phyloP scores from a whole-genome alignment of 2,797 vertebrate genomes.

The Aythya fuligula region DNA sequence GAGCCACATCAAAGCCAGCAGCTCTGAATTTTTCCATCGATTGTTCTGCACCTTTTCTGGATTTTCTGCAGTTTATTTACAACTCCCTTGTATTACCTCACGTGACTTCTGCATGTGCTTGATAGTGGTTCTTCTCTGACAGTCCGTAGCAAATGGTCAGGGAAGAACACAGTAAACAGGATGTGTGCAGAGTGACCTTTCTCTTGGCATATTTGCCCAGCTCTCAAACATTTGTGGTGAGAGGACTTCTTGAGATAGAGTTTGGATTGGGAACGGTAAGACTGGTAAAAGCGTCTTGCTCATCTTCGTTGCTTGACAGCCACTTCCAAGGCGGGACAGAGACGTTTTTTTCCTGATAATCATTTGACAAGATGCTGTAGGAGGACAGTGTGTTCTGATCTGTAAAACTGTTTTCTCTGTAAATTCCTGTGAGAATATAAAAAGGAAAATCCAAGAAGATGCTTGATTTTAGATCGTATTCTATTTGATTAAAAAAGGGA shows the following conservation, averaged over 20 bases:
- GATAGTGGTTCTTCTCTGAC: background rate
- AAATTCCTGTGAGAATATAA: background rate
- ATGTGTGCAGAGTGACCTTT: background rate
- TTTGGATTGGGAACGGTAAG: background rate
- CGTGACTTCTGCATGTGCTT: background rate
- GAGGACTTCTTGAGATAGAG: background rate
- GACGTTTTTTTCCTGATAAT: background rate
- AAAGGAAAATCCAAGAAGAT: slow-evolving; percentile 1
- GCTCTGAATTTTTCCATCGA: background rate
- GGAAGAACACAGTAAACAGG: background rate
- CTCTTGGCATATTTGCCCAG: background rate
- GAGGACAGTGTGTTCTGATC: slow-evolving; percentile 19
- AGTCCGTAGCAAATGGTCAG: background rate
- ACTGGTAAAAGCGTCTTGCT: background rate
- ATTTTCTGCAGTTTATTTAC: slow-evolving; percentile 34
- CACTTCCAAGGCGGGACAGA: background rate
- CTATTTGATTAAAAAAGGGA: slow-evolving; percentile 1
- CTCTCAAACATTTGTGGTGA: background rate
- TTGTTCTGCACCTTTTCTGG: background rate
- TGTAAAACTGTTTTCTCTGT: slow-evolving; percentile 8
- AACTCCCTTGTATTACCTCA: background rate
- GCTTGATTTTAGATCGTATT: slow-evolving; percentile 12
- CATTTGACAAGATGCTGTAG: slow-evolving; percentile 3
- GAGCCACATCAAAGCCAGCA: slow-evolving; percentile 12
- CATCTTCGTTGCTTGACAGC: background rate